Evolutionary conservation across 2,888 invertebrate species (phyloP).

Genomic region (Tetanocera ferruginea): DNA sequence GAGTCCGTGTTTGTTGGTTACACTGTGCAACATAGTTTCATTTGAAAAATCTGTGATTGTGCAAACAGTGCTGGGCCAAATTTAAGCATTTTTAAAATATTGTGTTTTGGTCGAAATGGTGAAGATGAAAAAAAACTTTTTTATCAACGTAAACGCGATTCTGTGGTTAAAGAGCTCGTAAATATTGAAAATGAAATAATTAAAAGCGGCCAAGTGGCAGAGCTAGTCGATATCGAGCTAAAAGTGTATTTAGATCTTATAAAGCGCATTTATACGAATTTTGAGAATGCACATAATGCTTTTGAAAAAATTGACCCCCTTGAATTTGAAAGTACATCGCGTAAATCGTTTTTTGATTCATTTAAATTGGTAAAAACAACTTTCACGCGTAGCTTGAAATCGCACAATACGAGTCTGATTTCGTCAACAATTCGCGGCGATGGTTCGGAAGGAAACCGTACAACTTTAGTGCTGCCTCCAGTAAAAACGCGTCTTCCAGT

Average conservation of each 20-base stretch:
- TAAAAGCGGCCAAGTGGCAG: neutral
- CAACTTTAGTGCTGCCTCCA: neutral
- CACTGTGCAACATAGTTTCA: neutral
- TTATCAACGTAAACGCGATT: neutral
- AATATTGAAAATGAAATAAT: conserved; percentile 6
- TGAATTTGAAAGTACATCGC: no score
- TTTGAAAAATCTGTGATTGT: neutral
- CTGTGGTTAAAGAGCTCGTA: neutral
- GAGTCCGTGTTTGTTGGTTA: no score
- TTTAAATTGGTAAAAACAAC: neutral
- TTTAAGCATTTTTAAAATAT: neutral
- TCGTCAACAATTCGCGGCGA: neutral
- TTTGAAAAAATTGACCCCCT: no score
- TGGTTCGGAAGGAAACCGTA: neutral
- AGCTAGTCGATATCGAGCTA: neutral
- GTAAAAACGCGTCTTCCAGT: neutral
- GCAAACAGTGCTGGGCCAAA: neutral
- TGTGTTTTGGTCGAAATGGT: neutral
- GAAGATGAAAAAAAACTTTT: neutral
- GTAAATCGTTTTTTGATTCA: neutral
- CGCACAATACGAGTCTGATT: neutral
- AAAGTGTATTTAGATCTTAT: conserved; percentile 4
- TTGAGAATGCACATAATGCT: neutral
- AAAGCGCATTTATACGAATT: neutral
- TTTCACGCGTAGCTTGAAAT: neutral